phyloP scores from a whole-genome alignment of 1,140 invertebrate species.

The Venturia canescens region DNA sequence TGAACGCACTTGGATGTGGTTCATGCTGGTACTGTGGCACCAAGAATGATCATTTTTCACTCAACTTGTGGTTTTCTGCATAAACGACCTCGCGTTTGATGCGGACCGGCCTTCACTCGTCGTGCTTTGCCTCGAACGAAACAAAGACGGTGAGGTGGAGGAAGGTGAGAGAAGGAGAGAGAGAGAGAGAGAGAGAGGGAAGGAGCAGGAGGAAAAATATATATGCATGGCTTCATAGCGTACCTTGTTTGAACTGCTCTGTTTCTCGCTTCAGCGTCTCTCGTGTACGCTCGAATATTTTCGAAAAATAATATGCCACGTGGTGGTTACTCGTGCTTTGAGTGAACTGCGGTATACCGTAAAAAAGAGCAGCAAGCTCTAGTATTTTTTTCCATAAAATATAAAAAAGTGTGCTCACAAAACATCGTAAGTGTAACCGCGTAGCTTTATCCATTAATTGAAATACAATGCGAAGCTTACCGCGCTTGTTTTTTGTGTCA shows the following conservation, averaged over 20 bases:
- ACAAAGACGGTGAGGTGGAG: constrained; percentile 20
- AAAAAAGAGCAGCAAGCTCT: not conserved
- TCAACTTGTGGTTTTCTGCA: not conserved
- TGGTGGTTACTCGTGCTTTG: not conserved
- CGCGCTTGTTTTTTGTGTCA: not conserved
- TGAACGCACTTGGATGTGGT: not conserved
- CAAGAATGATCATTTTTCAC: constrained; percentile 13
- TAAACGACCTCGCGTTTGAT: constrained; percentile 13
- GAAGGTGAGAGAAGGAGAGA: not conserved
- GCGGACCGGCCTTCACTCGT: not conserved
- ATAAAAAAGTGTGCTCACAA: too few species aligned
- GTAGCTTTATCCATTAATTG: not conserved
- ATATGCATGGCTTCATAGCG: not conserved
- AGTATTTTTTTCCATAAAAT: not conserved
- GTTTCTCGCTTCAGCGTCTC: not conserved
- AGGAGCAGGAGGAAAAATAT: not conserved
- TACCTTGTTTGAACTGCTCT: not conserved
- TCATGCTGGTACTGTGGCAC: not conserved
- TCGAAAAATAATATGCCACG: not conserved
- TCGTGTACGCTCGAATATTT: not conserved
- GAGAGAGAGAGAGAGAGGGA: constrained; percentile 11
- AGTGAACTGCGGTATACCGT: not conserved
- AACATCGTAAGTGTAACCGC: not conserved
- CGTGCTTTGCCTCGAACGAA: not conserved
- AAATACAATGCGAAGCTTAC: not conserved